Conservation (phyloP, 2,797 vertebrate genomes). For the Bradypodion ventrale region DNA sequence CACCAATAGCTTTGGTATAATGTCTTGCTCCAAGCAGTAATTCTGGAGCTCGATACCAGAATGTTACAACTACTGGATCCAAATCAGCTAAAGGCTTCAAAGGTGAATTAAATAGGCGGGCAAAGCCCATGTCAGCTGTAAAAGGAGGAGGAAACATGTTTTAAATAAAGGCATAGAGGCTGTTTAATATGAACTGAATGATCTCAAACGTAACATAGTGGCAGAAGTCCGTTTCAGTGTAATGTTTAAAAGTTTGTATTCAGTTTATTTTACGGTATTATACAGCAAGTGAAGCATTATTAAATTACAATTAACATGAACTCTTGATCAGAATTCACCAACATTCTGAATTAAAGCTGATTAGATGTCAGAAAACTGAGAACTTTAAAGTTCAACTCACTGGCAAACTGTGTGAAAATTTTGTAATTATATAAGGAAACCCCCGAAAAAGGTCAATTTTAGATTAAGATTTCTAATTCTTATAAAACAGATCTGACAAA, state of each 20-base stretch:
- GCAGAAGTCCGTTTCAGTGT: conserved; percentile 38
- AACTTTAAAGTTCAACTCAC: conserved; percentile 50
- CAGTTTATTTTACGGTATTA: conserved; percentile 20
- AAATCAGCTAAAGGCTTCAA: conserved; percentile 99
- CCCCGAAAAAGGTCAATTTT: conserved; percentile 37
- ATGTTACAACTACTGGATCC: conserved; percentile 99
- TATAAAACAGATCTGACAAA: background rate
- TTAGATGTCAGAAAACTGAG: conserved; percentile 54
- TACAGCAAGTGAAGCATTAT: conserved; percentile 60
- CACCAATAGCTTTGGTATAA: conserved; percentile 99
- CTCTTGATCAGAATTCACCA: conserved; percentile 60
- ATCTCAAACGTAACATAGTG: conserved; percentile 50
- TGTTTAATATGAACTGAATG: conserved; percentile 23
- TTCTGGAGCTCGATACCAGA: conserved; percentile 99
- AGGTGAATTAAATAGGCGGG: conserved; percentile 99
- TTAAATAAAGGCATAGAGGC: conserved; percentile 43
- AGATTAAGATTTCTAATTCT: conserved; percentile 48
- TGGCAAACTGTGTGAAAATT: conserved; percentile 40
- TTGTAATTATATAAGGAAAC: conserved; percentile 40
- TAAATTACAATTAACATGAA: conserved; percentile 69
- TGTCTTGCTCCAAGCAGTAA: conserved; percentile 97
- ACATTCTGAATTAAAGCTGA: conserved; percentile 59
- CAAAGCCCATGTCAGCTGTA: conserved; percentile 99
- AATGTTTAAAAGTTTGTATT: conserved; percentile 1
- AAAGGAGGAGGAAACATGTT: conserved; percentile 66